Conservation (phyloP, 2,888 invertebrate genomes). For the Plagodis dolabraria region DNA sequence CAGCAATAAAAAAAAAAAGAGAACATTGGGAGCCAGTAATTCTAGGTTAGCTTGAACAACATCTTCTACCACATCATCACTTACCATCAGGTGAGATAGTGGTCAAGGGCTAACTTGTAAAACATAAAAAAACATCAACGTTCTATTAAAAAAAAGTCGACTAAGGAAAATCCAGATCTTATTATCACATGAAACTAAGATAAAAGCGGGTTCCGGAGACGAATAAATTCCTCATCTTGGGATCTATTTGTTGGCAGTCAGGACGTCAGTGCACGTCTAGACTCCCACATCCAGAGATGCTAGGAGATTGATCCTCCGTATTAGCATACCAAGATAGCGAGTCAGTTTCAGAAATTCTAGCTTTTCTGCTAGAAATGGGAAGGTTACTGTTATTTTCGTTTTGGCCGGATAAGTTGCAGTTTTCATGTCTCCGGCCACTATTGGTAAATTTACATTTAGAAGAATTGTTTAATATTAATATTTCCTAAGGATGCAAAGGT, state of each 20-base stretch:
- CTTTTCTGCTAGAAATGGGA: constrained; percentile 10
- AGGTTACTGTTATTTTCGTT: neutral
- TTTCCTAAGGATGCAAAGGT: too few relatives aligned
- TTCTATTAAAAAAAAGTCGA: too few relatives aligned
- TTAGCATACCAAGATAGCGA: constrained; percentile 58
- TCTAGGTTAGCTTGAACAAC: too few relatives aligned
- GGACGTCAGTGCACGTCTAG: constrained; percentile 33
- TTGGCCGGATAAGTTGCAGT: constrained; percentile 10
- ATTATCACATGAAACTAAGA: neutral
- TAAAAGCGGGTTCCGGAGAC: neutral
- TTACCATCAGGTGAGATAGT: too few relatives aligned
- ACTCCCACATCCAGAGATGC: constrained; percentile 35
- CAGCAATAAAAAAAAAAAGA: too few relatives aligned
- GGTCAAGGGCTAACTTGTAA: too few relatives aligned
- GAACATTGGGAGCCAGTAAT: too few relatives aligned
- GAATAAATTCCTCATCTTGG: constrained; percentile 31
- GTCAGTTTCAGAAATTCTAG: constrained; percentile 32
- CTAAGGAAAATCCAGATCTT: neutral
- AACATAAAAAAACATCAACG: too few relatives aligned
- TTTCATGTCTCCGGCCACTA: neutral
- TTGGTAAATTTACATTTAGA: too few relatives aligned
- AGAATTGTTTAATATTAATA: too few relatives aligned
- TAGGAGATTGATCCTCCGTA: constrained; percentile 63
- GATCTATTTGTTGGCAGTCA: constrained; percentile 51
- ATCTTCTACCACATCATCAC: too few relatives aligned